phyloP scores from a whole-genome alignment of 2,113 vertebrate genomes.

The Cheilinus undulatus region DNA sequence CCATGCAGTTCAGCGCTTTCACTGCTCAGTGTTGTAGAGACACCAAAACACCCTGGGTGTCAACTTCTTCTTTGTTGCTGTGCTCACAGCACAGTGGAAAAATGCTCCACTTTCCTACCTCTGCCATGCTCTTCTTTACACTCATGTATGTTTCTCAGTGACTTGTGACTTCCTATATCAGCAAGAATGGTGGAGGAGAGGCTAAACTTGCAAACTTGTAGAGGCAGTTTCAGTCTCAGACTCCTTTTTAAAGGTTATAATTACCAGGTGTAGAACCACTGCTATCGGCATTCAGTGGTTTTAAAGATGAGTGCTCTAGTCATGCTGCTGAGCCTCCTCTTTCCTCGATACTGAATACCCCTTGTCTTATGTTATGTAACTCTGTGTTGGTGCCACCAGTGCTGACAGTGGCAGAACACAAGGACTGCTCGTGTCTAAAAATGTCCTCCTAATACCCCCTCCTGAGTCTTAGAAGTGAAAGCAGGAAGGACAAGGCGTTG shows the following conservation, averaged over 20 bases:
- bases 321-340: constrained; percentile 50
- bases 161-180: too few relatives aligned
- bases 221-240: constrained; percentile 7
- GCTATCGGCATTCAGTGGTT: constrained; percentile 54
- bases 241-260: constrained; percentile 23
- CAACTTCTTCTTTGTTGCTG: too few relatives aligned
- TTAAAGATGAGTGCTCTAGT: constrained; percentile 48
- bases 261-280: constrained; percentile 41
- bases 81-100: too few relatives aligned
- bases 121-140: too few relatives aligned
- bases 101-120: too few relatives aligned
- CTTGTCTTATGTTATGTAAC: constrained; percentile 61
- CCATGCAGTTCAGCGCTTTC: too few relatives aligned
- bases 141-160: too few relatives aligned
- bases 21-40: too few relatives aligned
- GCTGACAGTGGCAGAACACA: constrained; percentile 78
- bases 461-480: constrained; percentile 63
- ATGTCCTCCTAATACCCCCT: constrained; percentile 60
- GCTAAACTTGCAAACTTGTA: constrained; percentile 13
- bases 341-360: constrained; percentile 66
- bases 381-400: constrained; percentile 65
- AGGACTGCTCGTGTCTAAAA: constrained; percentile 71
- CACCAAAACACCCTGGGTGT: too few relatives aligned
- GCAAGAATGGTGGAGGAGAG: too few relatives aligned
- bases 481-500: constrained; percentile 60